Evolutionary conservation across 2,888 invertebrate species (phyloP).

Genomic region (Slavum lentiscoides): DNA sequence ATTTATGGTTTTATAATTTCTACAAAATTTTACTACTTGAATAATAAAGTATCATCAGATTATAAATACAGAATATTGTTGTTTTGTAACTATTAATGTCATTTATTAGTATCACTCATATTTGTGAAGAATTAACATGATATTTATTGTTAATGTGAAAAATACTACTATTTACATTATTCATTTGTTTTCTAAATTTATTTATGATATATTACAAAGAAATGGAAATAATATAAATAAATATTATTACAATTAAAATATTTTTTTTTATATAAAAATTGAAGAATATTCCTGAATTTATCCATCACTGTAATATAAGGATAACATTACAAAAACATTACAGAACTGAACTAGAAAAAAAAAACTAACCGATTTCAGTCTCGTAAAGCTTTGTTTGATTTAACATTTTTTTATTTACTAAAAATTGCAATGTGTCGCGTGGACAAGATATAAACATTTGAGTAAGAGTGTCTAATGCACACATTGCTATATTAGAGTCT

Average conservation of each 20-base stretch:
- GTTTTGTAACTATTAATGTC: no score
- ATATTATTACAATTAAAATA: not conserved
- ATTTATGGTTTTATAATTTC: not conserved
- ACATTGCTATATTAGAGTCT: conserved; percentile 74
- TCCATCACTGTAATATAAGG: no score
- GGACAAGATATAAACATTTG: conserved; percentile 66
- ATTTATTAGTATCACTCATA: no score
- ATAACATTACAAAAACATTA: not conserved
- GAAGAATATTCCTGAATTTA: not conserved
- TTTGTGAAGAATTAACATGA: no score
- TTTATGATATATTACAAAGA: not conserved
- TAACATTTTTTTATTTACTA: conserved; percentile 43
- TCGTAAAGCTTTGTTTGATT: conserved; percentile 48
- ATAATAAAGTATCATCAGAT: no score
- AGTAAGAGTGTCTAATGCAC: conserved; percentile 78
- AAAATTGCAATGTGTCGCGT: conserved; percentile 22
- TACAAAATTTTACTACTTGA: no score
- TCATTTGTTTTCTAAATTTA: no score
- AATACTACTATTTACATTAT: no score
- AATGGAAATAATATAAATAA: not conserved
- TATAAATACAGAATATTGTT: no score
- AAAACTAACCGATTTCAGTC: conserved; percentile 48
- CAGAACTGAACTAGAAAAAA: not conserved
- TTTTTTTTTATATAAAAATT: not conserved
- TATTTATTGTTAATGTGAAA: no score